Evolutionary conservation across 2,888 invertebrate species (phyloP), one percentile per base, ranked within the genome.

Genomic region (Cataglyphis rosenhaueri): DNA sequence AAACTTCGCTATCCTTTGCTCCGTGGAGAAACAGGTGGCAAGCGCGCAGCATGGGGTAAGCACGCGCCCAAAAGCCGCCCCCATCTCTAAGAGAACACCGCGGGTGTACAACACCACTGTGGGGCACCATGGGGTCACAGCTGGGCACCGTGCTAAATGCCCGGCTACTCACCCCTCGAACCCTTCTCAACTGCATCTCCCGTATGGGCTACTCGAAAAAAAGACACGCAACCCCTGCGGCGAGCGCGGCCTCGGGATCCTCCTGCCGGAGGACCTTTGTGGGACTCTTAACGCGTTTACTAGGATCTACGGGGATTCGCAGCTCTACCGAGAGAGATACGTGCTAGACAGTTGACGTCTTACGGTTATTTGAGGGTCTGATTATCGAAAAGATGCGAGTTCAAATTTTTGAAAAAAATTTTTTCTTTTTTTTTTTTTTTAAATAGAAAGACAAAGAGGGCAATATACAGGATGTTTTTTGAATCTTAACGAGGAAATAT

Each of bases 11-110:
- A 55, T 52, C 79, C 61, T 74, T 62, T 48, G 81, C 62, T 62
- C 59, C 75, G 76, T 32, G 44, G 59, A 74, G 59, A 92, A 93
- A 93, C 94, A 94, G 94, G 94, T 94, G 93, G 94, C 89, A 92
- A 91, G 92, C 93, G 93, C 89, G 84, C 91, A 89, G 89, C 90
- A 86, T 91, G 93, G 91, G 93, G 90, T 89, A 89, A 87, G 92
- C 92, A 91, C 93, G 92, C 92, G 93, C 91, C 92, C 29, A 48
- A 62, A 88, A 91, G 88, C 92, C 92, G 91, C 91, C 92, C 92
- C 92, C 92, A 15, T 35, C 18, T 55, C 91, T 92, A 88, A 74
- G 88, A 87, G 88, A 89, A 84, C 86, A 25, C 25, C 84, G 61
- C 79, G 61, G 81, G 25, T 75, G 62, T 82, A 84, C 90, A 79